Evolutionary conservation across 2,113 vertebrate species (phyloP), one percentile per base, ranked within the genome.

Genomic region (Rhinogobius similis): DNA sequence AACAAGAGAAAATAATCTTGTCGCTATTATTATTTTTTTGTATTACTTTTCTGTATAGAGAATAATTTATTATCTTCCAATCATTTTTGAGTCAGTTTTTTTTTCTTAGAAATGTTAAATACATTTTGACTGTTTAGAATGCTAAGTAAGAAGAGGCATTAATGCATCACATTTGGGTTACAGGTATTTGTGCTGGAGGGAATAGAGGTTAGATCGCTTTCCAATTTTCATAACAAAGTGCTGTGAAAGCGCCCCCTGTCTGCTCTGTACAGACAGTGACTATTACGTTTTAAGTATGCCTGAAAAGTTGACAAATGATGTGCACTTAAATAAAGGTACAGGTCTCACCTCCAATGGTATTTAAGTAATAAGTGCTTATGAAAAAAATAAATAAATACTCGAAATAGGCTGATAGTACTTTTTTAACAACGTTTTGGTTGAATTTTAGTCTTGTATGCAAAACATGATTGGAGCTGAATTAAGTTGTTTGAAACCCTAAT

Each of bases 181-280:
- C 32, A 61, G 10, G 23, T 14, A 50, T 41, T 5, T 62, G 18
- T 43, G 27, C 16, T 41, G 11, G 7, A 6, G 41, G 27, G 21
- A 24, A 61, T 12, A 32, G 11, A 62, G 36, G 36, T 66, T 58
- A 56, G 41, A 59, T 75, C 20, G 10, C 46, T 50, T 7, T 9
- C 5, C 43, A 43, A 41, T 23, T 24, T 76, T 14, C 13, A 13
- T 21, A 71, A 70, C 58, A 26, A 67, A 66, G 44, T 62, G 62
- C 32, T 32, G 43, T 62, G 24, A 52, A 32, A n/a, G n/a, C 46
- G 23, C 14, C 32, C 21, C 36, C 29, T 62, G 36, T 10, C 14
- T 41, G 21, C 41, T 38, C 10, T 52, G 24, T 43, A 76, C 68
- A 70, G 18, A 52, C 36, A 18, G 27, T 36, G n/a, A n/a, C n/a